Evolutionary conservation across 2,113 vertebrate species (phyloP).

Genomic region (Varanus salvator): DNA sequence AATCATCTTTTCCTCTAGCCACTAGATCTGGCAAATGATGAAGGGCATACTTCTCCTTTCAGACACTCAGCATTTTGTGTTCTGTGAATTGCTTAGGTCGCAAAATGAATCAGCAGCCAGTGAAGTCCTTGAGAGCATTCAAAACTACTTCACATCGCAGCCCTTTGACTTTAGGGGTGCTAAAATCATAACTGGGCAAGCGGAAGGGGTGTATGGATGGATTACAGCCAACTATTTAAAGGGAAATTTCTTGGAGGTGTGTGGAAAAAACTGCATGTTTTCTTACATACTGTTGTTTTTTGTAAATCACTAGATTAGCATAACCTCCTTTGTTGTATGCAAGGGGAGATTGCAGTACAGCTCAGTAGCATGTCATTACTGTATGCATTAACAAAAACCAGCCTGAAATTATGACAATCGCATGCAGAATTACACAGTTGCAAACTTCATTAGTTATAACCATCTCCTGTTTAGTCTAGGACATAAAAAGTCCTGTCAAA

Average conservation of each 20-base stretch:
- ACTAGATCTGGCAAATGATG: constrained; percentile 18
- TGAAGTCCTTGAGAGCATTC: constrained; percentile 82
- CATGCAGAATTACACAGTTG: not conserved
- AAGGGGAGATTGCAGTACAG: not conserved
- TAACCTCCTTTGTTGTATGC: not conserved
- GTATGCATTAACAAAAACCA: not conserved
- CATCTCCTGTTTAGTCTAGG: not conserved
- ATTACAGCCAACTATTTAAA: constrained; percentile 97
- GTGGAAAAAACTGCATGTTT: constrained; percentile 79
- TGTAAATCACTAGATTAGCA: constrained; percentile 26
- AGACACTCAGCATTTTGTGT: constrained; percentile 72
- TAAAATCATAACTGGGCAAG: constrained; percentile 91
- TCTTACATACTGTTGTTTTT: constrained; percentile 60
- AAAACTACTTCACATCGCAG: constrained; percentile 83
- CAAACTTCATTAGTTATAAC: constrained; percentile 2
- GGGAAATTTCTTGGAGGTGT: constrained; percentile 93
- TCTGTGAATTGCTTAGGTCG: constrained; percentile 81
- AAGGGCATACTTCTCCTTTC: constrained; percentile 50
- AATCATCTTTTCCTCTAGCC: constrained; percentile 17
- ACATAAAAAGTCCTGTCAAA: not conserved
- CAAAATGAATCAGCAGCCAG: constrained; percentile 81
- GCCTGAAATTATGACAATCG: not conserved
- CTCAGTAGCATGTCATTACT: not conserved
- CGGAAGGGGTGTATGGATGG: constrained; percentile 97
- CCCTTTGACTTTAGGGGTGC: constrained; percentile 91